Evolutionary conservation across 2,888 invertebrate genomes (phyloP).

Genomic region (Yponomeuta malinellus): DNA sequence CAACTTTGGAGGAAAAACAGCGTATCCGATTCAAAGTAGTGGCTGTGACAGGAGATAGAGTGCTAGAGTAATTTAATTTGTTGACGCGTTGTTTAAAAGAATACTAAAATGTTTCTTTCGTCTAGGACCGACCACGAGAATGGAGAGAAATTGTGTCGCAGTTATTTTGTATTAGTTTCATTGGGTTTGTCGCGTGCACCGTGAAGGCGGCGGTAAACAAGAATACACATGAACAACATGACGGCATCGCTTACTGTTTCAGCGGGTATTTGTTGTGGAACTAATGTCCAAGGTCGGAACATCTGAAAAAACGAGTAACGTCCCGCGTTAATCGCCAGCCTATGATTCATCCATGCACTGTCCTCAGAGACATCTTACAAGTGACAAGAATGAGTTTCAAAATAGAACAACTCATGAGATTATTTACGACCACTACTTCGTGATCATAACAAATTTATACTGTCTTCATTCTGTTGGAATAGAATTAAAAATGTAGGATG

Average conservation of each 20-base stretch:
- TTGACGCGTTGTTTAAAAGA: constrained; percentile 1
- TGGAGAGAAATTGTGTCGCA: constrained; percentile 9
- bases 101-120: neutral
- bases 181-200: constrained; percentile 41
- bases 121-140: constrained; percentile 1
- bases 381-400: neutral
- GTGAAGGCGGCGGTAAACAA: constrained; percentile 63
- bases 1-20: constrained; percentile 51
- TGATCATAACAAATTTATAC: neutral
- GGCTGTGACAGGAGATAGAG: constrained; percentile 45
- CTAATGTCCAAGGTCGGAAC: constrained; percentile 72
- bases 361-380: constrained; percentile 9
- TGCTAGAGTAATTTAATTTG: constrained; percentile 29
- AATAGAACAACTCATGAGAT: neutral
- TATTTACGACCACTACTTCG: neutral
- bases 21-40: constrained; percentile 43
- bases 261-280: constrained; percentile 69
- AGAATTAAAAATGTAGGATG: neutral
- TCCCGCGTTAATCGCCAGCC: constrained; percentile 62
- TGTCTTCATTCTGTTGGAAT: neutral
- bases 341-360: constrained; percentile 45
- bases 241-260: constrained; percentile 72
- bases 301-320: constrained; percentile 74
- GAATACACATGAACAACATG: constrained; percentile 69
- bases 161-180: neutral